phyloP scores from a whole-genome alignment of 1,140 invertebrate genomes.

The Drosophila serrata region DNA sequence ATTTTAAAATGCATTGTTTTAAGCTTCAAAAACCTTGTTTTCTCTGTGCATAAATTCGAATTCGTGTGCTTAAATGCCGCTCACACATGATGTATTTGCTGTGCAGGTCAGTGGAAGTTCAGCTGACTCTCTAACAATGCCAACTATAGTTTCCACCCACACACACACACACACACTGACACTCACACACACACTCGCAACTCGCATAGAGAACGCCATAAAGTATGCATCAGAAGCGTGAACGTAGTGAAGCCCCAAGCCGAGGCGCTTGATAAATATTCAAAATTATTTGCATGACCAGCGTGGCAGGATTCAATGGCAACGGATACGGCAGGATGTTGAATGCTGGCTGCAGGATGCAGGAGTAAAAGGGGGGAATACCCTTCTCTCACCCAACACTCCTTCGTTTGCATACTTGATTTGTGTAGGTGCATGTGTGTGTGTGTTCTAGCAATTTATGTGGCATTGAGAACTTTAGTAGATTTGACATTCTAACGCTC shows the following conservation, averaged over 20 bases:
- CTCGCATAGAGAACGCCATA: conserved; percentile 35
- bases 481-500: conserved; percentile 64
- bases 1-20: not conserved
- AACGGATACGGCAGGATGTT: conserved; percentile 11
- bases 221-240: conserved; percentile 75
- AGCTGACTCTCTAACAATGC: conserved; percentile 48
- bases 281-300: conserved; percentile 78
- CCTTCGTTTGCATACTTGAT: conserved; percentile 81
- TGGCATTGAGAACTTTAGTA: conserved; percentile 76
- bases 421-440: conserved; percentile 58
- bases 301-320: conserved; percentile 41
- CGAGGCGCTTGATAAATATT: conserved; percentile 78
- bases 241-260: conserved; percentile 51
- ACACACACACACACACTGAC: conserved; percentile 3
- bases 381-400: conserved; percentile 22
- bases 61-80: conserved; percentile 30
- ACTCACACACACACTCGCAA: not conserved
- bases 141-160: conserved; percentile 51
- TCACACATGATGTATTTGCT: conserved; percentile 44
- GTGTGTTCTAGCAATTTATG: conserved; percentile 69
- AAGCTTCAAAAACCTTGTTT: conserved; percentile 11
- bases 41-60: conserved; percentile 37
- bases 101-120: conserved; percentile 40
- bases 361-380: conserved; percentile 2
- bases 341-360: conserved; percentile 6